Conservation (phyloP, 1,140 invertebrate genomes). For the Drosophila novamexicana region DNA sequence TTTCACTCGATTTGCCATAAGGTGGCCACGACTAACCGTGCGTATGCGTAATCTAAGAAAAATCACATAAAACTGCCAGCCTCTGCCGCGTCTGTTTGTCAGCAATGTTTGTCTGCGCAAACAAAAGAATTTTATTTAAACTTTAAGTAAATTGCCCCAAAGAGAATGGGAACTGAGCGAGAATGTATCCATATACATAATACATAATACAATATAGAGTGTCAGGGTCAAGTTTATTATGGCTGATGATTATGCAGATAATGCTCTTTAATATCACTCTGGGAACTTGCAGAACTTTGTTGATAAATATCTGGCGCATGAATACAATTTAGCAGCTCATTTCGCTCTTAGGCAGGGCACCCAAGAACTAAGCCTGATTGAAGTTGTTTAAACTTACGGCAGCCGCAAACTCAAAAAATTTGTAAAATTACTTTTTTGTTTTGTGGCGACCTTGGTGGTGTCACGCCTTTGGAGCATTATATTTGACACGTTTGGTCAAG, state of each 20-base stretch:
- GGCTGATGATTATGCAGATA: conserved; percentile 64
- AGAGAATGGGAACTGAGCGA: conserved; percentile 25
- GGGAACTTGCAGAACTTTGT: conserved; percentile 62
- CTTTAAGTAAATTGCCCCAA: conserved; percentile 26
- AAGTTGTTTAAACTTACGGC: conserved; percentile 78
- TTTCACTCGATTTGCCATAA: conserved; percentile 39
- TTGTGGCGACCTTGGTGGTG: conserved; percentile 54
- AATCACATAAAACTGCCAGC: conserved; percentile 10
- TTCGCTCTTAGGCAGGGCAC: background rate
- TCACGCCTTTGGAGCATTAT: conserved; percentile 27
- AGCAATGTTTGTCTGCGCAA: conserved; percentile 52
- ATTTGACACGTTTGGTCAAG: conserved; percentile 74
- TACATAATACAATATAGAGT: conserved; percentile 61
- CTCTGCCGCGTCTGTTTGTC: conserved; percentile 16
- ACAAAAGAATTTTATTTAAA: conserved; percentile 44
- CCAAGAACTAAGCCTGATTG: conserved; percentile 60
- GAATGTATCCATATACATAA: conserved; percentile 2
- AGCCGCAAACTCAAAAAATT: conserved; percentile 80
- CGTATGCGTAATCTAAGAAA: conserved; percentile 64
- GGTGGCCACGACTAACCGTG: conserved; percentile 49
- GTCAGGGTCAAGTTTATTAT: conserved; percentile 68
- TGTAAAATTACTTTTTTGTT: conserved; percentile 78
- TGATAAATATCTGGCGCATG: conserved; percentile 45
- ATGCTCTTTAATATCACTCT: conserved; percentile 51
- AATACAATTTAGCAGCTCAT: conserved; percentile 56